Base-by-base conservation (phyloP, 2,113 vertebrate genomes). In the Setophaga kirtlandii region DNA sequence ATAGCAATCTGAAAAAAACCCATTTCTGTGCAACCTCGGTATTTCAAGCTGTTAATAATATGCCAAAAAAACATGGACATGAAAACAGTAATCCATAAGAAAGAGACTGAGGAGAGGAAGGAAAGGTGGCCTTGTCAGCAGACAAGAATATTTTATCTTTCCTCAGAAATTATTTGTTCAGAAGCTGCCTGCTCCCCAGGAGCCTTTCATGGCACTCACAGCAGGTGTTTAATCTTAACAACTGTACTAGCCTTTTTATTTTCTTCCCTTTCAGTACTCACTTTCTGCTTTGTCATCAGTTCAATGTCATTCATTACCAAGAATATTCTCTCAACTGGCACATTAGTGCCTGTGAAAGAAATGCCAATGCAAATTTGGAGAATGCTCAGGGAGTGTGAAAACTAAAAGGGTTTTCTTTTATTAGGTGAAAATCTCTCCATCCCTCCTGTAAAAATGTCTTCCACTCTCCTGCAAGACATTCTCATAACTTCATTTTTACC, bases 161-260 rank as follows among this genome's bases (percentile, higher is more conserved):
- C 60, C 46, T 95, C 9, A 8, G 37, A 83, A 97, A 80, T 58
- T 1, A 69, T 67, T 87, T 77, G 39, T 87, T 95, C 65, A 67
- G 41, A 44, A 77, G 63, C 33, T 90, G 53, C 39, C 44, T 94
- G 47, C 42, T 92, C 67, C 58, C 65, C 83, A 77, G 46, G n/a
- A 58, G 71, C 35, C 62, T 67, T 73, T 88, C 70, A 60, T 50
- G 23, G 52, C 55, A 59, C 39, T 71, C 63, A 14, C 90, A 95
- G 91, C 37, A 78, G 77, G 70, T 89, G 60, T 94, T 97, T 95
- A 67, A 89, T 81, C 76, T 95, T 86, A 95, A 87, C 67, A 67
- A 87, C 64, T 68, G 41, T 70, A 39, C 60, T 65, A 49, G 15
- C 19, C 53, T 85, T 89, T 93, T 90, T 74, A 59, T 73, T 93